Percentiles rank a stretch among this genome's conserved stretches.
Evolutionary conservation across 1,140 invertebrate species (phyloP).

Genomic region (Spodoptera litura): DNA sequence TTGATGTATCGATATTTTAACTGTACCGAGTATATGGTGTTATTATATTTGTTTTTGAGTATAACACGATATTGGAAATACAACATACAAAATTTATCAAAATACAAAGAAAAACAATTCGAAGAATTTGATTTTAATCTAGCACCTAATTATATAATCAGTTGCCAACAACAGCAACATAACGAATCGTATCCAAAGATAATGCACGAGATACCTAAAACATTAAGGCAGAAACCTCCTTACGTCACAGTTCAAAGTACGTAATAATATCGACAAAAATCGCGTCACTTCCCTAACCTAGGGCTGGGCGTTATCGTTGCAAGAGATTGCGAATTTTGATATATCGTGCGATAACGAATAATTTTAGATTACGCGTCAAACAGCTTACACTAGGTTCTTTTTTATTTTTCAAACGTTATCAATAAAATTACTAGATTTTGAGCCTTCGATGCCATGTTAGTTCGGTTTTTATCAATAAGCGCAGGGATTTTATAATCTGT

Average conservation of each 20-base stretch:
- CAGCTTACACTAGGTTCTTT: slow-evolving; percentile 24
- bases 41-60: no score
- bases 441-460: slow-evolving; percentile 3
- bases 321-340: slow-evolving; percentile 79
- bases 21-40: no score
- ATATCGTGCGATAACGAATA: slow-evolving; percentile 74
- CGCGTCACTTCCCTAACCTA: slow-evolving; percentile 72
- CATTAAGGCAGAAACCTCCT: no score
- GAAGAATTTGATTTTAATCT: no score
- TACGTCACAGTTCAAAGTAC: slow-evolving; percentile 1
- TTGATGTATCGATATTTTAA: background rate
- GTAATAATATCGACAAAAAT: slow-evolving; percentile 44
- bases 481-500: background rate
- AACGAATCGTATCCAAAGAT: no score
- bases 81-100: no score
- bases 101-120: no score
- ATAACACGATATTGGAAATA: no score
- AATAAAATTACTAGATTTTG: slow-evolving; percentile 14
- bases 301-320: slow-evolving; percentile 78
- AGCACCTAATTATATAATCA: no score
- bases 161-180: no score
- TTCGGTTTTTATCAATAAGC: slow-evolving; percentile 9
- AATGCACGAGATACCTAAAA: no score
- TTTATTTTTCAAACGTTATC: slow-evolving; percentile 25
- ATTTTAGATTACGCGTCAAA: slow-evolving; percentile 42